phyloP scores from a whole-genome alignment of 2,113 vertebrate genomes.

The Sinocyclocheilus rhinocerous region DNA sequence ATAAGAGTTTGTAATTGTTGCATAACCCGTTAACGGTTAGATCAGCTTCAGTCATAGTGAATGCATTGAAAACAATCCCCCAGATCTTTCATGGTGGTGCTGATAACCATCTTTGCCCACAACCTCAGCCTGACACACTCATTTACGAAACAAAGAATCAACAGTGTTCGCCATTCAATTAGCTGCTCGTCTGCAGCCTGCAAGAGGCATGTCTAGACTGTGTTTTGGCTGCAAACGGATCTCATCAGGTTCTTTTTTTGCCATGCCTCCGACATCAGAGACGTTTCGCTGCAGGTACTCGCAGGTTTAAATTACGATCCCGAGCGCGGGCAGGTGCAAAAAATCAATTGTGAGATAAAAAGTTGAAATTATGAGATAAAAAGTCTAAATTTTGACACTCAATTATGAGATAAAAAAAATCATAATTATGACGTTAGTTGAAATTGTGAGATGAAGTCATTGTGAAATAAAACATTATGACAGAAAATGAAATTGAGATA shows the following conservation, averaged over 20 bases:
- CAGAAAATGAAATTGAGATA: too few species aligned
- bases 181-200: conserved; percentile 33
- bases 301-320: conserved; percentile 27
- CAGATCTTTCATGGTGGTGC: not conserved
- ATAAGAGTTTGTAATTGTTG: conserved; percentile 20
- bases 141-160: conserved; percentile 13
- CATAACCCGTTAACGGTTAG: not conserved
- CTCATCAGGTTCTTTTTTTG: conserved; percentile 59
- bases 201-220: conserved; percentile 59
- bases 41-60: not conserved
- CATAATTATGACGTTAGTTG: too few species aligned
- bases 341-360: too few species aligned
- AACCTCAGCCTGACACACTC: conserved; percentile 11
- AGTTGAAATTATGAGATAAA: too few species aligned
- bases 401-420: too few species aligned
- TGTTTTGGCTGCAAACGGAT: conserved; percentile 59
- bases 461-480: too few species aligned
- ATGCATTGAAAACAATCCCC: not conserved
- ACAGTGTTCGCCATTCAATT: not conserved
- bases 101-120: conserved; percentile 42
- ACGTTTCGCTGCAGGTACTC: conserved; percentile 56
- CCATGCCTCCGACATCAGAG: conserved; percentile 51
- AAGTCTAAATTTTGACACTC: too few species aligned
- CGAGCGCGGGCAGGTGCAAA: conserved; percentile 57
- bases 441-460: too few species aligned